Percentiles rank a stretch among this genome's conserved stretches.
phyloP scores from a whole-genome alignment of 1,140 invertebrate species.

The Hyposmocoma kahamanoa region DNA sequence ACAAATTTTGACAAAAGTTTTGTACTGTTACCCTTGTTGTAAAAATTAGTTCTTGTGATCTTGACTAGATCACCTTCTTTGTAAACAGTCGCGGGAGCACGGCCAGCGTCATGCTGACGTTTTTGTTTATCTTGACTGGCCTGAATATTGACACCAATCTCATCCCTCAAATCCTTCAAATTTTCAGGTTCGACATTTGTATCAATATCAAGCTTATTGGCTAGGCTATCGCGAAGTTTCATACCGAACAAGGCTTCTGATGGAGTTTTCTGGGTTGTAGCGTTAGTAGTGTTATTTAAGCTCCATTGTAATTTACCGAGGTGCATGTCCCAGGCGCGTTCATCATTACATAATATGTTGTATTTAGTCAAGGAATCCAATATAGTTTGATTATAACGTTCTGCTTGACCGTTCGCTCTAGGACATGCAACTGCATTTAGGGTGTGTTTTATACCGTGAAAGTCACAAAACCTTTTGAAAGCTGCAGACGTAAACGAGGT shows the following conservation, averaged over 20 bases:
- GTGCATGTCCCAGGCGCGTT: conserved; percentile 20
- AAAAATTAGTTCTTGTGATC: conserved; percentile 16
- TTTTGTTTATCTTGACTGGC: conserved; percentile 19
- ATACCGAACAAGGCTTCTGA: conserved; percentile 17
- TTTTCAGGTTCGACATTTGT: neutral
- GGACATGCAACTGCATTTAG: conserved; percentile 25
- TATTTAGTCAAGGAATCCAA: conserved; percentile 16
- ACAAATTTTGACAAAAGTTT: conserved; percentile 27
- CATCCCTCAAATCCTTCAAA: neutral
- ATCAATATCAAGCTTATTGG: conserved; percentile 16
- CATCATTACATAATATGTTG: conserved; percentile 13
- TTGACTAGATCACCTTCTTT: conserved; percentile 23
- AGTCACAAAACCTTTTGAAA: conserved; percentile 21
- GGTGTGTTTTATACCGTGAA: conserved; percentile 22
- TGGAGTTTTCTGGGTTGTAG: conserved; percentile 18
- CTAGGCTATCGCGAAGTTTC: conserved; percentile 10
- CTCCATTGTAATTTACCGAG: conserved; percentile 21
- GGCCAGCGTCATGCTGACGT: conserved; percentile 10
- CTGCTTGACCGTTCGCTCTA: conserved; percentile 21
- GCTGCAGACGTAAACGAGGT: conserved; percentile 20
- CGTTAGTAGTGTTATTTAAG: conserved; percentile 23
- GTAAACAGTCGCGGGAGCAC: conserved; percentile 12
- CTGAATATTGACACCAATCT: conserved; percentile 12
- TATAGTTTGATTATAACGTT: conserved; percentile 22
- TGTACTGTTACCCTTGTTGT: conserved; percentile 22